Conservation (phyloP, 2,797 vertebrate species). For the Chelmon rostratus region DNA sequence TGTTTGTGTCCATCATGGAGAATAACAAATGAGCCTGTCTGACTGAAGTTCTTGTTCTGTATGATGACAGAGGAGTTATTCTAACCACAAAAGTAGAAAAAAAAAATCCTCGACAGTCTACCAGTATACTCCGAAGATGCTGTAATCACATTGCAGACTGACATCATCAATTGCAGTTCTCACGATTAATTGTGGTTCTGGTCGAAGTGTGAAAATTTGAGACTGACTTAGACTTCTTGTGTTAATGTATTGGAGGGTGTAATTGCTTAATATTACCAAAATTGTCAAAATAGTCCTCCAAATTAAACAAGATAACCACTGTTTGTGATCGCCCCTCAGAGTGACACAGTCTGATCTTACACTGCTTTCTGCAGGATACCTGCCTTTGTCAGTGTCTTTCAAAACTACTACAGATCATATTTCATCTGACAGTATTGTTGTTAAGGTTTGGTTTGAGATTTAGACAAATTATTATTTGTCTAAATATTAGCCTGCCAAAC, state of each 20-base stretch:
- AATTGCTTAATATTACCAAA: not conserved
- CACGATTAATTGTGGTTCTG: not conserved
- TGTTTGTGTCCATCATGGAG: conserved; percentile 18
- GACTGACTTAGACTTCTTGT: not conserved
- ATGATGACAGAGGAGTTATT: conserved; percentile 2
- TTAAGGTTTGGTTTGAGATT: not conserved
- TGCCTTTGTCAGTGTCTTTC: not conserved
- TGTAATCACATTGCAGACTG: not conserved
- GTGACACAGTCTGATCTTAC: not conserved
- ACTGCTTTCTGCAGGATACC: not conserved
- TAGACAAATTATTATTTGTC: too few species aligned
- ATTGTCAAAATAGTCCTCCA: not conserved
- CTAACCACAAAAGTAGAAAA: not conserved
- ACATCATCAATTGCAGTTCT: not conserved
- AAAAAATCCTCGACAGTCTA: not conserved
- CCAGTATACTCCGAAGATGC: not conserved
- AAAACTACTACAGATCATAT: not conserved
- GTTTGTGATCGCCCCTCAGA: not conserved
- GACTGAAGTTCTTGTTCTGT: not conserved
- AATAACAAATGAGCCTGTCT: conserved; percentile 23
- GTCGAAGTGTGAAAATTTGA: not conserved
- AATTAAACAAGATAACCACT: not conserved
- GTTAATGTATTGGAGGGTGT: not conserved
- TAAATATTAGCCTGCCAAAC: too few species aligned
- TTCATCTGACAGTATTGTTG: not conserved